Evolutionary conservation across 2,888 invertebrate genomes (phyloP), one percentile per base, ranked within the genome.

Genomic region (Sarcophaga rosellei): DNA sequence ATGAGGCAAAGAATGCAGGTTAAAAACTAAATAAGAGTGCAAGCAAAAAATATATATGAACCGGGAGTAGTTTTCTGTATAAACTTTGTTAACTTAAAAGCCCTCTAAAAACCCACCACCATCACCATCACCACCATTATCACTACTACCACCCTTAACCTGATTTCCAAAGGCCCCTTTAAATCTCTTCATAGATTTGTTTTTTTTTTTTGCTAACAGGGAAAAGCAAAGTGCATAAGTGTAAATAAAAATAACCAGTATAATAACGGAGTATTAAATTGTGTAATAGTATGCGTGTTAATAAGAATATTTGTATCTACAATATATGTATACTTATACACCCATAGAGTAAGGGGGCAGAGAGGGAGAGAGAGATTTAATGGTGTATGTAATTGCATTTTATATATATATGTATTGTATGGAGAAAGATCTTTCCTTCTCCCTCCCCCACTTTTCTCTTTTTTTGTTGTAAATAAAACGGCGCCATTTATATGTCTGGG

Each of bases 381-480:
- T 85, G 84, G 85, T 61, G 85, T 87, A 82, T 88, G 84, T 85
- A 87, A 85, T 87, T 88, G 87, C 87, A 88, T 88, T 88, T 79
- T 20, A 65, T 76, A 81, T 77, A 81, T 77, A 57, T 25, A 11
- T 45, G 63, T 59, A 21, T 35, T 4, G 15, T 57, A 68, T 69
- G 63, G 11, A 15, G n/a, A 25, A 35, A 35, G 35, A 35, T 35
- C 35, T 10, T 35, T 35, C 35, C 35, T 35, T 35, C 35, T 35
- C 35, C 35, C 10, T 35, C 35, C 35, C 10, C 35, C 8, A 0
- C 2, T 10, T 17, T 12, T 4, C 1, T 17, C 5, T 15, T 62
- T 10, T 61, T 57, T n/a, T 59, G 66, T 44, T 74, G 47, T 70
- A 74, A 66, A 63, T 35, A 35, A 77, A 81, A 78, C 77, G 84